A percentile compares a stretch with the other conserved stretches of the same genome.
Conservation (phyloP, 2,797 vertebrate genomes). For the Cirrhinus mrigala region DNA sequence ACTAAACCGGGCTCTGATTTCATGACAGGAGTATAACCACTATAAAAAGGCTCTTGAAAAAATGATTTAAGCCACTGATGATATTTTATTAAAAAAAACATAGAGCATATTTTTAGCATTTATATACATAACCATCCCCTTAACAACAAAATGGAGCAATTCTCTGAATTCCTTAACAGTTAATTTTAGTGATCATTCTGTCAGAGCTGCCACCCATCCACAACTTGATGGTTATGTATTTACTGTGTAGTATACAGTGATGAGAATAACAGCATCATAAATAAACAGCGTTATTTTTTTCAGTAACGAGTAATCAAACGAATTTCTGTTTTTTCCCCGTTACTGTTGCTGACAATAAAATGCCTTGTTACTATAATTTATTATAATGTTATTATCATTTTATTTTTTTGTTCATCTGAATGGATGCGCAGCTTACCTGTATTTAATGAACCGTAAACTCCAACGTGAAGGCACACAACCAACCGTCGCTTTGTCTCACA, state of each 20-base stretch:
- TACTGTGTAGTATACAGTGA: not conserved
- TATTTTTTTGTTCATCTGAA: too few species aligned
- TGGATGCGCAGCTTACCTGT: too few species aligned
- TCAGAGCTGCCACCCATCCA: not conserved
- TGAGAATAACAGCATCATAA: too few species aligned
- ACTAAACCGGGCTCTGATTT: not conserved
- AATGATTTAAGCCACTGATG: not conserved
- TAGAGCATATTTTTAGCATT: not conserved
- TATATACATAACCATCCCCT: not conserved
- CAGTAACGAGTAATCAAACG: too few species aligned
- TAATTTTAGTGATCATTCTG: not conserved
- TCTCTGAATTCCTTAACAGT: not conserved
- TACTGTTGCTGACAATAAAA: too few species aligned
- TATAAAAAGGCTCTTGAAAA: not conserved
- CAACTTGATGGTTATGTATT: not conserved
- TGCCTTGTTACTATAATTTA: too few species aligned
- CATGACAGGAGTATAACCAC: not conserved
- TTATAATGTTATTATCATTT: too few species aligned
- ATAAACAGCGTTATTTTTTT: too few species aligned
- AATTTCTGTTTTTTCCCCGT: too few species aligned
- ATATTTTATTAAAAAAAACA: not conserved
- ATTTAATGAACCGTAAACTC: too few species aligned
- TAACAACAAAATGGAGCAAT: not conserved
- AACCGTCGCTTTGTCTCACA: too few species aligned
- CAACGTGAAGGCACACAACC: too few species aligned